phyloP scores from a whole-genome alignment of 2,113 vertebrate genomes.

The Solea solea region DNA sequence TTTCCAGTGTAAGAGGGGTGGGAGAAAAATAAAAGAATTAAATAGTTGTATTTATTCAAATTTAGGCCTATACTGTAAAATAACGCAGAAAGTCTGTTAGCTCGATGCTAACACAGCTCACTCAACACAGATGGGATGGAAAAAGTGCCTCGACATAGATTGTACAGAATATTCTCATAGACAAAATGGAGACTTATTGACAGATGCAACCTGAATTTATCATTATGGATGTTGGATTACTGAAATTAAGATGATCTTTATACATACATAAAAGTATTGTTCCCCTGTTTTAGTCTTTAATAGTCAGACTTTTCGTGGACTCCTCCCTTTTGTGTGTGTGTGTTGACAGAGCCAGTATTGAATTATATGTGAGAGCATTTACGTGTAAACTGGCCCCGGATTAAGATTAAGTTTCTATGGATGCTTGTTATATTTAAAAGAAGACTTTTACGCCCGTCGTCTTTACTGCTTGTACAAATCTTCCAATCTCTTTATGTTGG shows the following conservation, averaged over 20 bases:
- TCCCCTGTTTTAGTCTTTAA: slow-evolving; percentile 22
- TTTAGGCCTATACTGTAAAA: slow-evolving; percentile 36
- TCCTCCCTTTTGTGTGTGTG: slow-evolving; percentile 5
- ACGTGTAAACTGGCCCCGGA: slow-evolving; percentile 9
- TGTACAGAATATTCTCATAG: slow-evolving; percentile 58
- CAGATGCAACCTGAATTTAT: slow-evolving; percentile 31
- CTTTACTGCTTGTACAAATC: slow-evolving; percentile 22
- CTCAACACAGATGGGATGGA: slow-evolving; percentile 51
- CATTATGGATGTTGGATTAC: slow-evolving; percentile 16
- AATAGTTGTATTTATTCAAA: slow-evolving; percentile 11
- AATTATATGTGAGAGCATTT: neutral
- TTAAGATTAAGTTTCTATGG: neutral
- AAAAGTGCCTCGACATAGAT: slow-evolving; percentile 77
- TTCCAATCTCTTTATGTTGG: neutral
- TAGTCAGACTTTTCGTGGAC: slow-evolving; percentile 18
- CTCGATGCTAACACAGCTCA: slow-evolving; percentile 16
- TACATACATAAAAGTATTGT: slow-evolving; percentile 29
- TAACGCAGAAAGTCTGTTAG: slow-evolving; percentile 24
- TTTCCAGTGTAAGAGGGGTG: slow-evolving; percentile 14
- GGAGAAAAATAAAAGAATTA: slow-evolving; percentile 1
- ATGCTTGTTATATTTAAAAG: slow-evolving; percentile 1
- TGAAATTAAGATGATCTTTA: slow-evolving; percentile 35
- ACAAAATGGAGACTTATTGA: slow-evolving; percentile 46
- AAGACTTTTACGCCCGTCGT: slow-evolving; percentile 6
- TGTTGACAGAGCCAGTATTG: slow-evolving; percentile 30